Evolutionary conservation across 2,113 vertebrate genomes (phyloP), one percentile per base, ranked within the genome.

Genomic region (Pomatorhinus ruficollis): DNA sequence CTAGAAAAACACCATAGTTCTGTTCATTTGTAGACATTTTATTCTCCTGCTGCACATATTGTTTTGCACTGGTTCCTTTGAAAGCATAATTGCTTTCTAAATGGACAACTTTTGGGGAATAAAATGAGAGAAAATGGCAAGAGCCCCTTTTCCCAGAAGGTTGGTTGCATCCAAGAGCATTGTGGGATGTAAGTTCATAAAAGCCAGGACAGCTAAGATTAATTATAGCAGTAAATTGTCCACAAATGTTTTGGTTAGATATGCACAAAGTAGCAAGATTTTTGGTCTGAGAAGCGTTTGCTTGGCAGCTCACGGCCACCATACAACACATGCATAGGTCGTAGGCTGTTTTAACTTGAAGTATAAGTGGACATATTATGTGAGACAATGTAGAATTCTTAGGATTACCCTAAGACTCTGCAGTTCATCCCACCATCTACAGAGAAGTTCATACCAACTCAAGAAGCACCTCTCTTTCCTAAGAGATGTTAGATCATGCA

Each of bases 201-300:
- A 59, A 94, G 39, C 37, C 47, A 90, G 74, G 91, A 90, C 74
- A 95, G 79, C 54, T 81, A 96, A 88, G 71, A 83, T 95, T 95
- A 93, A 95, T 93, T 84, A 91, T 5, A 88, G 60, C 31, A 75
- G n/a, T 79, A 60, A 95, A 89, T 47, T 80, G 30, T 85, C 87
- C 94, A 66, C 72, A 92, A 95, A 79, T 19, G 35, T 42, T 57
- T 82, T 83, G 39, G 76, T 37, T 89, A 93, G 87, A 89, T 92
- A 86, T 12, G 22, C 37, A 83, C n/a, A 25, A 78, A 78, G 52
- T 63, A 93, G 31, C 2, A 7, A 69, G 47, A 20, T 69, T 93
- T 92, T 82, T 87, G 39, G 33, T 94, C 63, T 68, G 76, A 84
- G 42, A 77, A 86, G 57, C 35, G 52, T 91, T 89, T 94, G 31